Evolutionary conservation across 2,797 vertebrate species (phyloP).

Genomic region (Anas capensis): DNA sequence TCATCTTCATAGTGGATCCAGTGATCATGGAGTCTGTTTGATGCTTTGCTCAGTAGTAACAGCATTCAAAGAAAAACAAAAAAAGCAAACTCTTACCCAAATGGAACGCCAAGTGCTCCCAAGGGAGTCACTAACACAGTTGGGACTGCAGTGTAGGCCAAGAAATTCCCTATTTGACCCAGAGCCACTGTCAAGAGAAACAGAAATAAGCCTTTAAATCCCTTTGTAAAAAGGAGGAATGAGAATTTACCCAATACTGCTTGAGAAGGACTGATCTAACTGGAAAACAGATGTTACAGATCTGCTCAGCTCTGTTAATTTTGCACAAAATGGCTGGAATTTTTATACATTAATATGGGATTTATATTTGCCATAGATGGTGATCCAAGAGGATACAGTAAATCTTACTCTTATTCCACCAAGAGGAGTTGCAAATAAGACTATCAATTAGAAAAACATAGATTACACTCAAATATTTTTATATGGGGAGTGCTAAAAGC

Average conservation of each 20-base stretch:
- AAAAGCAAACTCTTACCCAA: slow-evolving; percentile 88
- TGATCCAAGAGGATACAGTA: not conserved
- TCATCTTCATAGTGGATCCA: not conserved
- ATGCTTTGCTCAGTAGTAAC: not conserved
- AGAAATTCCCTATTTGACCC: slow-evolving; percentile 95
- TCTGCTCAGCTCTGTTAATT: slow-evolving; percentile 2
- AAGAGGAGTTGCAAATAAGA: not conserved
- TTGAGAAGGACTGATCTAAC: slow-evolving; percentile 16
- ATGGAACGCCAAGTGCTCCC: slow-evolving; percentile 95
- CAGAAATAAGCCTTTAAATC: slow-evolving; percentile 49
- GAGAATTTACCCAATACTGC: slow-evolving; percentile 42
- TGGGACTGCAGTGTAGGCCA: slow-evolving; percentile 94
- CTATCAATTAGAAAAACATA: not conserved
- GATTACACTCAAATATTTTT: not conserved
- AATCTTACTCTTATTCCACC: too few relatives aligned
- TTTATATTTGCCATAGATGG: not conserved
- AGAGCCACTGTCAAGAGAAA: slow-evolving; percentile 87
- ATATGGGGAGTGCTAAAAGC: not conserved
- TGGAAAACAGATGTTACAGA: slow-evolving; percentile 40
- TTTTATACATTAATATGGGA: not conserved
- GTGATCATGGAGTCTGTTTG: not conserved
- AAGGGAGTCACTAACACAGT: slow-evolving; percentile 94
- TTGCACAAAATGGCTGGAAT: not conserved
- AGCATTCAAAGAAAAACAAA: slow-evolving; percentile 22
- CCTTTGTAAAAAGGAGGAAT: not conserved